These are phyloP conservation scores for Spatulosminthurus flaviceps DNA, from an alignment of 2,888 invertebrate genomes.

Conservation along the genomic window DNA sequence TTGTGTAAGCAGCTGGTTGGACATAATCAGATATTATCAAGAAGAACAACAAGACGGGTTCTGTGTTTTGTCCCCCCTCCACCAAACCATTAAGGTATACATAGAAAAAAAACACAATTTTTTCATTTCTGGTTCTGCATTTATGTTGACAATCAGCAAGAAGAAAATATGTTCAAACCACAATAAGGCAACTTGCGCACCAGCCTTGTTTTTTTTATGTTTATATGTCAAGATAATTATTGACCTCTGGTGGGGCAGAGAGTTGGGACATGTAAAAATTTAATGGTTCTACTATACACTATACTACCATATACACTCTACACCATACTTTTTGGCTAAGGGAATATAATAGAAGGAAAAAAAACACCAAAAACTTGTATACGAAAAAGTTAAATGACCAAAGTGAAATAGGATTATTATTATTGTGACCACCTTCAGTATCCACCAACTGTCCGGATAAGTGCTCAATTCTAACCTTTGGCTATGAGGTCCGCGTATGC, in stretches of 20 bases:
- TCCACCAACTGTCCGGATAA: too few relatives aligned
- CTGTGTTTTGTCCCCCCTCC: not conserved
- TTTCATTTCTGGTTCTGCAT: not conserved
- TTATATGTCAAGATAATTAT: constrained; percentile 19
- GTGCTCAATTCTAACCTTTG: too few relatives aligned
- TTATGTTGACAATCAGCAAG: constrained; percentile 20
- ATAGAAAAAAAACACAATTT: not conserved
- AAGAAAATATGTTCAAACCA: not conserved
- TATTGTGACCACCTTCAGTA: not conserved
- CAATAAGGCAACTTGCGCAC: not conserved
- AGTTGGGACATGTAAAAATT: constrained; percentile 21
- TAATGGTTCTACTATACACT: not conserved
- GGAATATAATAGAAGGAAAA: not conserved
- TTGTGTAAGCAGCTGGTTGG: constrained; percentile 34
- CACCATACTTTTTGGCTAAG: too few relatives aligned
- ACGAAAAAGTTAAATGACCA: not conserved
- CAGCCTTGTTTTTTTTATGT: not conserved
- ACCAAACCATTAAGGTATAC: not conserved
- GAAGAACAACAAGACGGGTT: constrained; percentile 19
- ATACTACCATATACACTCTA: not conserved
- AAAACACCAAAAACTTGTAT: not conserved
- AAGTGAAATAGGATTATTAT: constrained; percentile 15
- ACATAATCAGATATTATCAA: constrained; percentile 27
- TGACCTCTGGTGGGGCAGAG: constrained; percentile 20
- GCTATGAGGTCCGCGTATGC: too few relatives aligned